These are phyloP conservation scores for Crambe crambe DNA, from an alignment of 37 sponge, comb jelly and placozoan species.

Conservation along the genomic window DNA sequence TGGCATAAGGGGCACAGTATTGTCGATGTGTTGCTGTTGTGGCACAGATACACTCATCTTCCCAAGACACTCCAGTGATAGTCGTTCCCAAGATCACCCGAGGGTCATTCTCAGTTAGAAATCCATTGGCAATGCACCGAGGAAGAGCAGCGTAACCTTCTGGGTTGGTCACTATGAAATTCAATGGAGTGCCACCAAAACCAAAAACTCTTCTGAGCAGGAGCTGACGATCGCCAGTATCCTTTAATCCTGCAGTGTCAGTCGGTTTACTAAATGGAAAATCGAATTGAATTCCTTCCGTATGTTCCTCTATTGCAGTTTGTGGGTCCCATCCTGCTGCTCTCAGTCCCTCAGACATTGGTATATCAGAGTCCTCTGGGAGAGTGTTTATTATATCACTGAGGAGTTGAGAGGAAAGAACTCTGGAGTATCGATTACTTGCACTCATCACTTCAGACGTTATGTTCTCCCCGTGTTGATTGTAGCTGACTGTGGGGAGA, in stretches of 20 bases:
- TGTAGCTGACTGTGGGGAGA: background rate
- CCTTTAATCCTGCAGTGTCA: conserved; percentile 4
- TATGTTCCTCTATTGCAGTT: background rate
- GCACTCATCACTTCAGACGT: background rate
- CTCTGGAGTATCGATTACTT: background rate
- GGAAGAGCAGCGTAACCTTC: conserved; percentile 11
- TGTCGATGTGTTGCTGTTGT: background rate
- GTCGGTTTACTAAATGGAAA: conserved; percentile 1
- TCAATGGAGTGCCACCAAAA: background rate
- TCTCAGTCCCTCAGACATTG: conserved; percentile 10
- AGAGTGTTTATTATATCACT: background rate
- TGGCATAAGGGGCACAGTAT: conserved; percentile 40
- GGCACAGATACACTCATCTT: conserved; percentile 50
- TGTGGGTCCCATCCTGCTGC: background rate
- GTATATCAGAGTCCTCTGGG: conserved; percentile 28
- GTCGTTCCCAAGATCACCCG: conserved; percentile 16
- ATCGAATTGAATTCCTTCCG: conserved; percentile 30
- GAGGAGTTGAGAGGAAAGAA: background rate
- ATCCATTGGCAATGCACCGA: conserved; percentile 9
- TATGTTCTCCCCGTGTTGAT: background rate
- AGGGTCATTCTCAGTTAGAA: conserved; percentile 10
- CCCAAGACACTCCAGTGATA: conserved; percentile 31
- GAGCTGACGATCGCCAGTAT: background rate
- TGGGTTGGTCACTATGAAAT: conserved; percentile 39
- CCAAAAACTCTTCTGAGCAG: conserved; percentile 41